Conservation (phyloP, 2,888 invertebrate species). For the Lithophane semibrunnea region DNA sequence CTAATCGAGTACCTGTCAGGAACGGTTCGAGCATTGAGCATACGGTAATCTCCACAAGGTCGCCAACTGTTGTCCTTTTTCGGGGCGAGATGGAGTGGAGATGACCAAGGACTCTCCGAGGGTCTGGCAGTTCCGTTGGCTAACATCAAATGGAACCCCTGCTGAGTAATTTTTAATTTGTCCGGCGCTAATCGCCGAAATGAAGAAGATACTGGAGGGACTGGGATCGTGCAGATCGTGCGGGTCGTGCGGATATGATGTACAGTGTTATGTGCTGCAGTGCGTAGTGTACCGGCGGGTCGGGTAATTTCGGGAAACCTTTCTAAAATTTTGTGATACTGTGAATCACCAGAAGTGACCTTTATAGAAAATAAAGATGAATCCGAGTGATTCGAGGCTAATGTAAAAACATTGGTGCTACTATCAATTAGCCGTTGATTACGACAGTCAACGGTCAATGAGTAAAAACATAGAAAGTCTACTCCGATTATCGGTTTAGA, state of each 20-base stretch:
- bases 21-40: neutral
- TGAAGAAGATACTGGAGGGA: neutral
- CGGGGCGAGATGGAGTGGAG: neutral
- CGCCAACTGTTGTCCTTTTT: neutral
- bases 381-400: too few relatives aligned
- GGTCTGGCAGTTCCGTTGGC: neutral
- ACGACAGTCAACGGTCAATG: too few relatives aligned
- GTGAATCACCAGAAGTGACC: too few relatives aligned
- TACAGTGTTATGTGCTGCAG: neutral
- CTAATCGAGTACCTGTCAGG: too few relatives aligned
- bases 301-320: neutral
- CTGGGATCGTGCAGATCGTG: too few relatives aligned
- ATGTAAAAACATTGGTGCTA: too few relatives aligned
- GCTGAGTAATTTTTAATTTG: neutral
- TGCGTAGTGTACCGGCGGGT: neutral
- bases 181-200: neutral
- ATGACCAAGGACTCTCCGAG: neutral
- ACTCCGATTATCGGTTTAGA: too few relatives aligned
- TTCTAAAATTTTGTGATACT: neutral
- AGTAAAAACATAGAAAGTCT: too few relatives aligned
- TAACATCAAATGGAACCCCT: neutral
- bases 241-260: neutral
- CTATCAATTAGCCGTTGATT: too few relatives aligned
- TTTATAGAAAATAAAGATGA: too few relatives aligned
- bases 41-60: neutral